Percentiles rank a stretch among this genome's conserved stretches.
phyloP scores from a whole-genome alignment of 2,797 vertebrate genomes.

The Anguilla megastoma region DNA sequence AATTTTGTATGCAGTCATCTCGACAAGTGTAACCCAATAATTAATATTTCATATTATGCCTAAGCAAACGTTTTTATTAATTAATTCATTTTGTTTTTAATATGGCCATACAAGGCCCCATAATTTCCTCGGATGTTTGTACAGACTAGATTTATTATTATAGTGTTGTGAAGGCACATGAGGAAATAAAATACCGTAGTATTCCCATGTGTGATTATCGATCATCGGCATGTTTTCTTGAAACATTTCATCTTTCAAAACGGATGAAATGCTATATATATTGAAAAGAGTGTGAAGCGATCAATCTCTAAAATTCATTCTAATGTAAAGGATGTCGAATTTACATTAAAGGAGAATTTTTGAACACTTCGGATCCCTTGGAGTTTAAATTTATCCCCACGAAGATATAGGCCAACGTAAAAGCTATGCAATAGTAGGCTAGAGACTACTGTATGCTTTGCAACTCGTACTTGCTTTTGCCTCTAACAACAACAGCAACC shows the following conservation, averaged over 20 bases:
- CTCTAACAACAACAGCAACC: too few relatives aligned
- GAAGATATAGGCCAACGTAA: neutral
- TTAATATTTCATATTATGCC: neutral
- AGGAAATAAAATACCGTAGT: neutral
- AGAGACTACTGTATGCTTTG: neutral
- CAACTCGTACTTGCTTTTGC: neutral
- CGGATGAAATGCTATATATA: neutral
- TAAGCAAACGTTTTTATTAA: neutral
- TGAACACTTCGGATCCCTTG: neutral
- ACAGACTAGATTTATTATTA: neutral
- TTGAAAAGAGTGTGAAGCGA: neutral
- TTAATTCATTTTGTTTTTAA: neutral
- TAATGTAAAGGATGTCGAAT: neutral
- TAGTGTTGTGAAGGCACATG: neutral
- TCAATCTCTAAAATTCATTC: neutral
- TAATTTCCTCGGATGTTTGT: neutral
- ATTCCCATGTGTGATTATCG: neutral
- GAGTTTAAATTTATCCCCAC: neutral
- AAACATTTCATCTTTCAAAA: neutral
- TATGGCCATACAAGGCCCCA: neutral
- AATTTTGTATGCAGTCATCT: neutral
- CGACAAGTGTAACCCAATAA: neutral
- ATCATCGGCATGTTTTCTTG: neutral
- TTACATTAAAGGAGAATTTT: neutral
- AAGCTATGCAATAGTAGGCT: neutral